Conservation (phyloP, 2,113 vertebrate species). For the Litocranius walleri region DNA sequence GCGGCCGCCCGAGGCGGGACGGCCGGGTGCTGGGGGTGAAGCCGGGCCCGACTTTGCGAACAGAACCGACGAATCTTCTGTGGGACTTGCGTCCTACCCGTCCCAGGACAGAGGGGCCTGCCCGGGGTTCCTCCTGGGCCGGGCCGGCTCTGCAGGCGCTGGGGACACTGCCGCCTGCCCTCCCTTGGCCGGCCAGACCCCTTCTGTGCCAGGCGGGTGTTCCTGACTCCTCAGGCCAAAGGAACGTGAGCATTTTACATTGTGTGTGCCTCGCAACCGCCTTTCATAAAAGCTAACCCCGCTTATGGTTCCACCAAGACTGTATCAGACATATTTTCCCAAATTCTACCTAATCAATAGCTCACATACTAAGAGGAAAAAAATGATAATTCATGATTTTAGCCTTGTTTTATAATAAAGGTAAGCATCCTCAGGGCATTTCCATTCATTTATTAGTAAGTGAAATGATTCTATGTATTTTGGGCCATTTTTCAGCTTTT, state of each 20-base stretch:
- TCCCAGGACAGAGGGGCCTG: not conserved
- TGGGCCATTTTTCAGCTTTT: not conserved
- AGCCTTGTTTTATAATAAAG: not conserved
- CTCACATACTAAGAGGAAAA: not conserved
- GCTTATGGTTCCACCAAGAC: not conserved
- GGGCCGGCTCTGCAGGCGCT: accelerated
- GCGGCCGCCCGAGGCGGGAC: accelerated
- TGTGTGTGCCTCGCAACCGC: not conserved
- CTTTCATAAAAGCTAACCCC: not conserved
- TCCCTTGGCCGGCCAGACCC: not conserved
- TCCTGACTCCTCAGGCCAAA: not conserved
- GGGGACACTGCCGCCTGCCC: not conserved
- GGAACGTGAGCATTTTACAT: too few species aligned
- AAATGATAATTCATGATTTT: not conserved
- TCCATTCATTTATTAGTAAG: not conserved
- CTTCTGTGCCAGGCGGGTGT: accelerated
- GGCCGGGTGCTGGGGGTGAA: not conserved
- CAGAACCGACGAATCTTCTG: not conserved
- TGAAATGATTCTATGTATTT: not conserved
- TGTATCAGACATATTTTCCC: too few species aligned
- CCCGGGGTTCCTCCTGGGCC: not conserved
- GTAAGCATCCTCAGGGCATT: not conserved
- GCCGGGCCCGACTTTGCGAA: not conserved
- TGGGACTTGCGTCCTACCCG: not conserved
- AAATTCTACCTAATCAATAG: not conserved